Percentiles rank a stretch among this genome's conserved stretches.
phyloP scores from a whole-genome alignment of 2,888 invertebrate species.

The Callinectes sapidus region DNA sequence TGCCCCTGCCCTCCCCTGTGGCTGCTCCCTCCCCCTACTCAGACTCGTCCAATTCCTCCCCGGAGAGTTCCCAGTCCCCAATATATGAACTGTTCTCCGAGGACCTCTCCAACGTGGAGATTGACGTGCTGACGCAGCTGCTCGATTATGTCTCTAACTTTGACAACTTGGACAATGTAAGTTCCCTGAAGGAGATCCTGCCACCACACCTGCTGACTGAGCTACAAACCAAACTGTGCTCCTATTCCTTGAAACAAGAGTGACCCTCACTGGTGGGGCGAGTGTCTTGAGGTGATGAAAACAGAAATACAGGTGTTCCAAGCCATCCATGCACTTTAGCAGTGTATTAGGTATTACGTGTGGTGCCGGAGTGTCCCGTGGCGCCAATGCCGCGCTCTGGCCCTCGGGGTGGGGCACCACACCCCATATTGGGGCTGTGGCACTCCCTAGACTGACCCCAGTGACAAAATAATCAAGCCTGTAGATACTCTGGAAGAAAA shows the following conservation, averaged over 20 bases:
- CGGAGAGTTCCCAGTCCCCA: conserved; percentile 64
- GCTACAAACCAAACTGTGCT: conserved; percentile 63
- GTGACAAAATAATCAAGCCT: background rate
- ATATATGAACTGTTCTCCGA: conserved; percentile 58
- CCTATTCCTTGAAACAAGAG: conserved; percentile 60
- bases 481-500: background rate
- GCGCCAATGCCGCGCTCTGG: background rate
- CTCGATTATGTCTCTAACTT: conserved; percentile 56
- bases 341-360: background rate
- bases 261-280: conserved; percentile 11
- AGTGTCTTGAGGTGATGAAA: background rate
- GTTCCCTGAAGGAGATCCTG: conserved; percentile 56
- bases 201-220: conserved; percentile 57
- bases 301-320: conserved; percentile 13
- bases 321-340: conserved; percentile 27
- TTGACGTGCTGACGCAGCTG: conserved; percentile 63
- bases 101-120: conserved; percentile 63
- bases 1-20: conserved; percentile 58
- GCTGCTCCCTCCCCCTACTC: conserved; percentile 61
- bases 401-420: background rate
- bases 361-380: background rate
- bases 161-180: conserved; percentile 64
- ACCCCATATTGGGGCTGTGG: background rate
- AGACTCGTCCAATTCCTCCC: conserved; percentile 59
- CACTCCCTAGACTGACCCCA: background rate